Conservation (phyloP, 2,797 vertebrate species). For the Chiloscyllium punctatum region DNA sequence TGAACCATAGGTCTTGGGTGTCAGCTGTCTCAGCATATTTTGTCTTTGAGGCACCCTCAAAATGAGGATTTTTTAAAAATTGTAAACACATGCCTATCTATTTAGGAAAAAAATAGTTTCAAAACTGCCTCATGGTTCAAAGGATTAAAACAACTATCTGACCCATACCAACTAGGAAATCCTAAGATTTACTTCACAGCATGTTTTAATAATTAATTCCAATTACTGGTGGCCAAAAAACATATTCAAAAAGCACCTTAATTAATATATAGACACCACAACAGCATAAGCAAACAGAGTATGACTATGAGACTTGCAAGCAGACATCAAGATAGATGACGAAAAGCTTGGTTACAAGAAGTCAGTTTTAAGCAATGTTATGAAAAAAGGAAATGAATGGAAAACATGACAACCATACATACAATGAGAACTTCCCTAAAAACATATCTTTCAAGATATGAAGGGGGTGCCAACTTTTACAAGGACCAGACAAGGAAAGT, state of each 20-base stretch:
- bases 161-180: background rate
- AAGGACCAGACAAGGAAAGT: background rate
- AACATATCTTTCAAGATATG: background rate
- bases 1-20: background rate
- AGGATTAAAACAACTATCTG: background rate
- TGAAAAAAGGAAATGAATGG: too few species aligned
- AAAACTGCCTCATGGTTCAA: background rate
- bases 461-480: background rate
- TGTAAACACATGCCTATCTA: background rate
- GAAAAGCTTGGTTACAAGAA: too few species aligned
- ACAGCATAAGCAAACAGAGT: too few species aligned
- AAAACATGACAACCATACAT: background rate
- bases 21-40: background rate
- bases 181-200: background rate
- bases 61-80: background rate
- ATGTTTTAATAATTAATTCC: background rate
- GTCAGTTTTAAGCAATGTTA: too few species aligned
- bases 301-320: too few species aligned
- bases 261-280: too few species aligned
- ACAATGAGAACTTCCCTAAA: too few species aligned
- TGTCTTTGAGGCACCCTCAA: background rate
- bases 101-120: background rate
- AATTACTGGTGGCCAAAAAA: background rate
- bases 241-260: background rate
- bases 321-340: too few species aligned